Evolutionary conservation across 2,888 invertebrate genomes (phyloP).

Genomic region (Orchesellides sinensis): DNA sequence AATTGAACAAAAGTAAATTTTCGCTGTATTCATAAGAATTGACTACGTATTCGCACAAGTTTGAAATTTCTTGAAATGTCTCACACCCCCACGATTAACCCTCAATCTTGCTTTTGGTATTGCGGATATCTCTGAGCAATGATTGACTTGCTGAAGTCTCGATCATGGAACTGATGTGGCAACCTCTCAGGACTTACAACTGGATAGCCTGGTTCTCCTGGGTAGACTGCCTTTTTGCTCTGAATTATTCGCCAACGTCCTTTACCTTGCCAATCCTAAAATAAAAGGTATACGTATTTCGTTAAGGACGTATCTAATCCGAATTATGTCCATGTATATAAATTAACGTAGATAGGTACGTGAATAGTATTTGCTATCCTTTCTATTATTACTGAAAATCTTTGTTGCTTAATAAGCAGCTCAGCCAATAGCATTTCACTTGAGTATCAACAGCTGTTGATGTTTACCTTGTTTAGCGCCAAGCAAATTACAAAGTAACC

Average conservation of each 20-base stretch:
- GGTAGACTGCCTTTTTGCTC: slow-evolving; percentile 81
- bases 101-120: slow-evolving; percentile 21
- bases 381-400: too few species aligned
- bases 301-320: neutral
- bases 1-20: slow-evolving; percentile 16
- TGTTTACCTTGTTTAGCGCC: too few species aligned
- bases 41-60: slow-evolving; percentile 4
- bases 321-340: too few species aligned
- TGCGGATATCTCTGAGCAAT: slow-evolving; percentile 63
- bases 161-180: slow-evolving; percentile 83
- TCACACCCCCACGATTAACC: neutral
- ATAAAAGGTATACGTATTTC: too few species aligned
- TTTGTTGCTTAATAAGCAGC: too few species aligned
- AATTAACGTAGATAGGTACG: too few species aligned
- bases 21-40: neutral
- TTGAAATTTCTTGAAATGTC: neutral
- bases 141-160: slow-evolving; percentile 84
- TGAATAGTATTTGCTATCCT: too few species aligned
- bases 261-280: slow-evolving; percentile 87
- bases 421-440: too few species aligned
- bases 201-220: slow-evolving; percentile 85
- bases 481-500: too few species aligned
- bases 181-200: slow-evolving; percentile 80
- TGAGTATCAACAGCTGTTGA: too few species aligned
- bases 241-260: slow-evolving; percentile 84